phyloP scores from a whole-genome alignment of 1,140 invertebrate genomes.

The Pseudomyrmex pallidus region DNA sequence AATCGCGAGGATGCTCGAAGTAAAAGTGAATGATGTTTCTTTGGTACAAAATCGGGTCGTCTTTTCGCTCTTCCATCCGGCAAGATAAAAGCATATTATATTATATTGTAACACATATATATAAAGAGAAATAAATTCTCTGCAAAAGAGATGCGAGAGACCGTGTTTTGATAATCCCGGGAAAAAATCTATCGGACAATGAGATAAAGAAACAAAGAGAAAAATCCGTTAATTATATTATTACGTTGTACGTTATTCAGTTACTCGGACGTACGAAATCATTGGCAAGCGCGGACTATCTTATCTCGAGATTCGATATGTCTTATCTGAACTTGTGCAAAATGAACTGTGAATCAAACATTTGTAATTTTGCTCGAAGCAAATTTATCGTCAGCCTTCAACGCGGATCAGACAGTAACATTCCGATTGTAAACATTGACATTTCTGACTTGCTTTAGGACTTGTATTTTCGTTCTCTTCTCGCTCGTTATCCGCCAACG shows the following conservation, averaged over 20 bases:
- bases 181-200: neutral
- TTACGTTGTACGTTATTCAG: neutral
- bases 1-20: conserved; percentile 4
- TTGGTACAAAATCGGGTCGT: conserved; percentile 2
- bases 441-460: neutral
- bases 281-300: neutral
- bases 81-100: conserved; percentile 12
- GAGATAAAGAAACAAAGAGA: neutral
- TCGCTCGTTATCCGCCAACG: neutral
- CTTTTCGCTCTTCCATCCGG: conserved; percentile 12
- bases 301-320: conserved; percentile 37
- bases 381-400: neutral
- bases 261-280: neutral
- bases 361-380: neutral
- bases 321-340: conserved; percentile 3
- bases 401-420: neutral
- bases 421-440: neutral
- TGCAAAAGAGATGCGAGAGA: too few species aligned
- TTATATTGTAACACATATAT: neutral
- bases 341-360: neutral
- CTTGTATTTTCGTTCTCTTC: too few species aligned
- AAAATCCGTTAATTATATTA: neutral
- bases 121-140: conserved; percentile 8
- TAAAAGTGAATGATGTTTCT: conserved; percentile 40
- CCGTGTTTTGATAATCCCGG: too few species aligned